Conservation (phyloP, 2,113 vertebrate species). For the Struthidea cinerea region DNA sequence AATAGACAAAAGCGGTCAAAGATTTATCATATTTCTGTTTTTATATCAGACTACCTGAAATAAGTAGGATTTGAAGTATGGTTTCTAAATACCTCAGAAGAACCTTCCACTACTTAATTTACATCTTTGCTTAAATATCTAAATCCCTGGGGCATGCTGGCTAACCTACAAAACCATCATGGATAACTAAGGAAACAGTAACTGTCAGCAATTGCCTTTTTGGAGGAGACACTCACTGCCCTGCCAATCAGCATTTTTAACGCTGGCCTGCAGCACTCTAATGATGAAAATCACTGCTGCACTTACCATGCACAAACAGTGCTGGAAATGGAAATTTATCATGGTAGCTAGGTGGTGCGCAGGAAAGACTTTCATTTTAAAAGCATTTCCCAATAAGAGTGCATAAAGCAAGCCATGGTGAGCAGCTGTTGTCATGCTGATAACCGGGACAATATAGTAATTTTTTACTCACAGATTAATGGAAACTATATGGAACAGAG, state of each 20-base stretch:
- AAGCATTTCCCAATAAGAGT: neutral
- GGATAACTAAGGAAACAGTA: neutral
- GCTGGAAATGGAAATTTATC: neutral
- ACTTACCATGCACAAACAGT: neutral
- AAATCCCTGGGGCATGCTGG: neutral
- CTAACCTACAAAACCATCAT: neutral
- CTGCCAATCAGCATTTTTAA: neutral
- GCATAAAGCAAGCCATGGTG: neutral
- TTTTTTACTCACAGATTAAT: neutral
- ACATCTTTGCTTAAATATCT: neutral
- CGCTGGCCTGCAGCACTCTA: neutral
- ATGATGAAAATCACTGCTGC: neutral
- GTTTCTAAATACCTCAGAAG: neutral
- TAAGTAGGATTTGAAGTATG: neutral
- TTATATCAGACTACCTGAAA: neutral
- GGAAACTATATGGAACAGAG: neutral
- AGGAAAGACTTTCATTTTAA: neutral
- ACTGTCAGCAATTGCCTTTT: neutral
- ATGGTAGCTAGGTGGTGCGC: neutral
- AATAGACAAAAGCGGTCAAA: neutral
- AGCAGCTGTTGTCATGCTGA: neutral
- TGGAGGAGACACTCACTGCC: neutral
- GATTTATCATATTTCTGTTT: neutral
- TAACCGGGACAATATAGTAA: neutral
- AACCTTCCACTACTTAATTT: neutral